Evolutionary conservation across 2,888 invertebrate genomes (phyloP).

Genomic region (Artemia sinica): DNA sequence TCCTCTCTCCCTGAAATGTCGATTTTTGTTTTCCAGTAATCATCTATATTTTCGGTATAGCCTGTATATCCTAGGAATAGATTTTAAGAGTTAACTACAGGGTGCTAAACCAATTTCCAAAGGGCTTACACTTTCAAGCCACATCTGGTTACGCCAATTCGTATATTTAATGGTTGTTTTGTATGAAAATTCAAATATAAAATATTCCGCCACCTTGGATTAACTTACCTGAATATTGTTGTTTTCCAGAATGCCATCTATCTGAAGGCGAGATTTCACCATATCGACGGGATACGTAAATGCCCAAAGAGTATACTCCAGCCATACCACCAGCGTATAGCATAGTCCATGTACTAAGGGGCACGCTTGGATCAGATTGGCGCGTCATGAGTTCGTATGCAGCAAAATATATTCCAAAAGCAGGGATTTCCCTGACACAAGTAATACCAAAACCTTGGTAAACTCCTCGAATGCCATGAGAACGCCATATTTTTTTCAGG

Average conservation of each 20-base stretch:
- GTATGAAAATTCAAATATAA: too few species aligned
- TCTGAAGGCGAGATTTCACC: slow-evolving; percentile 55
- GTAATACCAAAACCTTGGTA: slow-evolving; percentile 59
- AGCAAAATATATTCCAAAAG: slow-evolving; percentile 66
- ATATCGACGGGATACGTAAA: slow-evolving; percentile 74
- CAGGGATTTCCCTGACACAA: slow-evolving; percentile 58
- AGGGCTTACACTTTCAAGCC: too few species aligned
- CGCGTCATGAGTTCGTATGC: slow-evolving; percentile 57
- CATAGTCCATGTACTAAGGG: slow-evolving; percentile 46
- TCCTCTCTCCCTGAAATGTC: too few species aligned
- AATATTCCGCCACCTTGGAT: too few species aligned
- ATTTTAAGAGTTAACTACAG: too few species aligned
- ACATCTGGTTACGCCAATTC: too few species aligned
- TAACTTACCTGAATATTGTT: slow-evolving; percentile 19
- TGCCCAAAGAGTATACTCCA: slow-evolving; percentile 72
- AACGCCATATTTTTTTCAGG: slow-evolving; percentile 34
- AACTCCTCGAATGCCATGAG: slow-evolving; percentile 49
- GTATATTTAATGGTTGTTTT: too few species aligned
- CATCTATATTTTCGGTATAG: too few species aligned
- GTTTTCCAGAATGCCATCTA: slow-evolving; percentile 19
- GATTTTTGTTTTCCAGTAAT: too few species aligned
- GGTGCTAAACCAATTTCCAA: too few species aligned
- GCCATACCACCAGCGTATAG: slow-evolving; percentile 68
- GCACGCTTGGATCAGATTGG: slow-evolving; percentile 20
- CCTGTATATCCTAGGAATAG: too few species aligned